Percentiles rank a stretch among this genome's conserved stretches.
These are phyloP conservation scores for Drosophila lacertosa DNA, from an alignment of 1,140 invertebrate genomes.

Conservation along the genomic window DNA sequence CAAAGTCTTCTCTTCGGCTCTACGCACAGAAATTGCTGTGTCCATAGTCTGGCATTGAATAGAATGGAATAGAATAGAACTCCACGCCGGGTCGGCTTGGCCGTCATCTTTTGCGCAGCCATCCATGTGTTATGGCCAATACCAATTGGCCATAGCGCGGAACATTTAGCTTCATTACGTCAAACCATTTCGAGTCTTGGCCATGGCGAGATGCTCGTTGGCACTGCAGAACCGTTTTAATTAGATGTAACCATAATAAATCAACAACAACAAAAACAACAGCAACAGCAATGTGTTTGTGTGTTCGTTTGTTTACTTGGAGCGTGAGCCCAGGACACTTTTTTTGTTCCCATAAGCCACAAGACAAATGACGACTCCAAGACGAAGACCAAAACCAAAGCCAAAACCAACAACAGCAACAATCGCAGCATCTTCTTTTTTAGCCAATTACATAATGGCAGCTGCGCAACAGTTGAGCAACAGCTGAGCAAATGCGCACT, in stretches of 20 bases:
- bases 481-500: slow-evolving; percentile 54
- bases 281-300: slow-evolving; percentile 10
- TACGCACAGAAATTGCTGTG: slow-evolving; percentile 32
- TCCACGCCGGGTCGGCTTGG: not conserved
- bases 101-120: slow-evolving; percentile 22
- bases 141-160: slow-evolving; percentile 76
- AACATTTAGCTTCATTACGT: slow-evolving; percentile 82
- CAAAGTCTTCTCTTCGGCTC: slow-evolving; percentile 25
- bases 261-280: slow-evolving; percentile 45
- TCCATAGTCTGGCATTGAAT: slow-evolving; percentile 25
- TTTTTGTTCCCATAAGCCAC: slow-evolving; percentile 56
- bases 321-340: slow-evolving; percentile 49
- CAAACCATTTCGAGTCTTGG: slow-evolving; percentile 62
- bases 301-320: slow-evolving; percentile 7
- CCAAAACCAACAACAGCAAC: not conserved
- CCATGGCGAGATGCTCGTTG: slow-evolving; percentile 13
- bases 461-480: slow-evolving; percentile 23
- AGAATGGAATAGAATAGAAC: slow-evolving; percentile 6
- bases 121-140: slow-evolving; percentile 73
- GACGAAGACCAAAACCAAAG: slow-evolving; percentile 24
- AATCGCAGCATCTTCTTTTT: not conserved
- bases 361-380: slow-evolving; percentile 44
- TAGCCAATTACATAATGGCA: slow-evolving; percentile 46
- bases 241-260: slow-evolving; percentile 81
- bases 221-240: slow-evolving; percentile 78